A percentile compares a stretch with the other conserved stretches of the same genome.
phyloP scores from a whole-genome alignment of 2,113 vertebrate genomes.

The Heterocephalus glaber region DNA sequence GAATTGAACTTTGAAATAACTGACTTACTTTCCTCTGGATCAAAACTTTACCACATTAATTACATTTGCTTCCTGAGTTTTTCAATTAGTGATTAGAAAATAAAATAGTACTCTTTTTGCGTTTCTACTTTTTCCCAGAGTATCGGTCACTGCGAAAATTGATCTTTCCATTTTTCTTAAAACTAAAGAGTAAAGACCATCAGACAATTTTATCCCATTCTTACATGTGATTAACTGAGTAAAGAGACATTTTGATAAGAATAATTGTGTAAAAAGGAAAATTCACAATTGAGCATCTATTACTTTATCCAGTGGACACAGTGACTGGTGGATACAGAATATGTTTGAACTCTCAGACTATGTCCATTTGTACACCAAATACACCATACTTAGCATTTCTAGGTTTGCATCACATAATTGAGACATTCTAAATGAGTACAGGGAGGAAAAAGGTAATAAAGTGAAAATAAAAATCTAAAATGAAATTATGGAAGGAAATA shows the following conservation, averaged over 20 bases:
- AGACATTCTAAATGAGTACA: background rate
- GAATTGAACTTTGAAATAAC: background rate
- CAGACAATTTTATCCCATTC: background rate
- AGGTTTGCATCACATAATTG: background rate
- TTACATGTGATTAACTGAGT: background rate
- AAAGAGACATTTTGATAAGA: background rate
- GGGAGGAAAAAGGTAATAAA: background rate
- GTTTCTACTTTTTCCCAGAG: conserved; percentile 18
- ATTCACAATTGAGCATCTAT: background rate
- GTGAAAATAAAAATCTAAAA: background rate
- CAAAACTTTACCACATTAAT: background rate
- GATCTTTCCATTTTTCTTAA: background rate
- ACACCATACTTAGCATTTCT: background rate
- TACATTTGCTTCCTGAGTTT: background rate
- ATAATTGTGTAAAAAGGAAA: background rate
- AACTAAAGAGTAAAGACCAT: background rate
- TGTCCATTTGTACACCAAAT: background rate
- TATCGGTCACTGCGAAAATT: background rate
- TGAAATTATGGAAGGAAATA: background rate
- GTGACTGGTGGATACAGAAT: background rate
- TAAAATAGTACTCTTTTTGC: background rate
- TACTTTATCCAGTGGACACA: background rate
- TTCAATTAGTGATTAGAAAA: background rate
- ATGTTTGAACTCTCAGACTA: background rate
- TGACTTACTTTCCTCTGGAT: background rate